Base-by-base conservation (phyloP, 2,888 invertebrate species). In the Luffia ferchaultella region DNA sequence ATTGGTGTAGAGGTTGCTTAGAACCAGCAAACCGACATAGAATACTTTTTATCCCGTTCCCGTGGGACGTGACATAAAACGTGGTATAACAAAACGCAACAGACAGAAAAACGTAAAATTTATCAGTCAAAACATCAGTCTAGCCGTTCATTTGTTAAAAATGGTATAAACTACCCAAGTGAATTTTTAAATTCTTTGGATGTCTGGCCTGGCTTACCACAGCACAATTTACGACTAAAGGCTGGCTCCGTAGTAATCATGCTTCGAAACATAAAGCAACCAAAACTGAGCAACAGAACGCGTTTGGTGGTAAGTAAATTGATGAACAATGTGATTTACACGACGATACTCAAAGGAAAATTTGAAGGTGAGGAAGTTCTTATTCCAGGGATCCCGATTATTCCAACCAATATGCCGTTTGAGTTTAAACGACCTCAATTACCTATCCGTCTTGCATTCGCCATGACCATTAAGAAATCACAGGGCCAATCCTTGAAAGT, bases 181-280 rank as follows among this genome's bases (percentile, higher is more conserved):
- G 58, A 62, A 55, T 59, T 61, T 58, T 58, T 60, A 54, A 59
- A 62, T 50, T 59, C 56, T 12, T 53, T 60, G 52, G 55, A 61
- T 53, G 18, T 59, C n/a, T n/a, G n/a, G 47, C 47, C 58, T 51
- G 57, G 58, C 42, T 56, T 57, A 52, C 57, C 58, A 56, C 54
- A 54, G 51, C 58, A 62, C 56, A 59, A 60, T 60, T 58, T 64
- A 55, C 52, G 48, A 20, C 56, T 63, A 42, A 63, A 61, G 52
- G 58, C 61, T 56, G 60, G 62, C 52, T 57, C 59, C 3, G 54
- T 57, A 55, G 55, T 62, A 18, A 66, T 62, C 52, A 60, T 63
- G 64, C 62, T 62, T 51, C 48, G 59, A 53, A 58, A 61, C 45
- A 42, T 58, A 50, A 59, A 60, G 51, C 53, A 54, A 55, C 57